phyloP scores from a whole-genome alignment of 2,113 vertebrate genomes.

The Symphodus melops region DNA sequence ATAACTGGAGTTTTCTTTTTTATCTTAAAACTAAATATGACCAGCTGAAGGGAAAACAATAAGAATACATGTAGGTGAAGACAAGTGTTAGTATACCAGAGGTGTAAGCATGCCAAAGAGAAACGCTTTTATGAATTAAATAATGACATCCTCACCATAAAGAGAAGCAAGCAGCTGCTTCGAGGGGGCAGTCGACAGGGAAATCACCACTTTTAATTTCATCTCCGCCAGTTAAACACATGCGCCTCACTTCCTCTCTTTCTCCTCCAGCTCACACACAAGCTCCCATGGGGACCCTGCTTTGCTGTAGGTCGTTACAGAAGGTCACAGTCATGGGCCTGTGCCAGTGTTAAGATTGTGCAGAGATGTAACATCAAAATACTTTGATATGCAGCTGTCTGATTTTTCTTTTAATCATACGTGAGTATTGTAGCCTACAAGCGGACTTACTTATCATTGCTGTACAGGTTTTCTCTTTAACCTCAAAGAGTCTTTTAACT shows the following conservation, averaged over 20 bases:
- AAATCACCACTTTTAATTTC: constrained; percentile 78
- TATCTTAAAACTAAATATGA: constrained; percentile 2
- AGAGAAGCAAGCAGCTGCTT: constrained; percentile 67
- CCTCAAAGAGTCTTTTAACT: no score
- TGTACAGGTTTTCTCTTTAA: no score
- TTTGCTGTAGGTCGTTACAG: constrained; percentile 41
- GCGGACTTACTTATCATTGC: no score
- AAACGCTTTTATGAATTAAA: constrained; percentile 50
- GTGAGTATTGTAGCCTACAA: no score
- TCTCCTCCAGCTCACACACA: constrained; percentile 23
- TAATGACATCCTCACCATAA: constrained; percentile 52
- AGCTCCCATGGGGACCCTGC: constrained; percentile 41
- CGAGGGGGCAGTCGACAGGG: constrained; percentile 61
- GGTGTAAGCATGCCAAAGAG: neutral
- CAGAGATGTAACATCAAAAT: neutral
- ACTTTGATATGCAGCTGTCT: neutral
- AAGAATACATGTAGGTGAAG: no score
- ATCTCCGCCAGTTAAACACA: constrained; percentile 69
- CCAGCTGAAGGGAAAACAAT: neutral
- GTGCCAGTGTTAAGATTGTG: constrained; percentile 20
- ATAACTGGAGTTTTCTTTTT: constrained; percentile 10
- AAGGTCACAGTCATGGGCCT: constrained; percentile 59
- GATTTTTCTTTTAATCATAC: no score
- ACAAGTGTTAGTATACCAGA: constrained; percentile 14
- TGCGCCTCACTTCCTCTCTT: constrained; percentile 51